These are phyloP conservation scores for Apostichopus japonicus DNA, from an alignment of 35 echinoderm and acorn worm species.

Conservation along the genomic window DNA sequence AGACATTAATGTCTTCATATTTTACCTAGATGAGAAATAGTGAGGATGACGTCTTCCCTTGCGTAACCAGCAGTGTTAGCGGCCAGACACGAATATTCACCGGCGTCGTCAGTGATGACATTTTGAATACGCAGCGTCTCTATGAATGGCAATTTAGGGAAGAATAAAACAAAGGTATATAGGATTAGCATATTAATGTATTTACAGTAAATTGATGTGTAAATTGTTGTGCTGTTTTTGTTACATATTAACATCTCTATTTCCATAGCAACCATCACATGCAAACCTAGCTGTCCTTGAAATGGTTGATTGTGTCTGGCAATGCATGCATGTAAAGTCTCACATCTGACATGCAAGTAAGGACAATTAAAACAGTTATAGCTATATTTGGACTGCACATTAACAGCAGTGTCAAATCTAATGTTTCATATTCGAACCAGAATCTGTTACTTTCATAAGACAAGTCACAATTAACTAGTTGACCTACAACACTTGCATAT, in stretches of 20 bases:
- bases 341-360: no score
- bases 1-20: no score
- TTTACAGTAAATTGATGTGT: background rate
- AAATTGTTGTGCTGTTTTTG: background rate
- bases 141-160: background rate
- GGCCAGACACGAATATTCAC: slow-evolving; percentile 73
- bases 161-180: background rate
- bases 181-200: background rate
- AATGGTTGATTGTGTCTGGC: no score
- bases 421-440: no score
- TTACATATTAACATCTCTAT: background rate
- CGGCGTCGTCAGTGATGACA: slow-evolving; percentile 51
- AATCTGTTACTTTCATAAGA: no score
- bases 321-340: no score
- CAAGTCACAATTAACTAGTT: no score
- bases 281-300: no score
- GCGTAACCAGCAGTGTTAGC: slow-evolving; percentile 78
- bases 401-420: no score
- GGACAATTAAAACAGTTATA: no score
- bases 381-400: no score
- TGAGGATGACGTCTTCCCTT: slow-evolving; percentile 62
- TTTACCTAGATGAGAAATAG: slow-evolving; percentile 73
- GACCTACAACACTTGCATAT: no score
- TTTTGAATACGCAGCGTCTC: slow-evolving; percentile 69
- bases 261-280: background rate